Percentiles rank a stretch among this genome's conserved stretches.
Evolutionary conservation across 2,888 invertebrate species (phyloP).

Genomic region (Perdita meconis): DNA sequence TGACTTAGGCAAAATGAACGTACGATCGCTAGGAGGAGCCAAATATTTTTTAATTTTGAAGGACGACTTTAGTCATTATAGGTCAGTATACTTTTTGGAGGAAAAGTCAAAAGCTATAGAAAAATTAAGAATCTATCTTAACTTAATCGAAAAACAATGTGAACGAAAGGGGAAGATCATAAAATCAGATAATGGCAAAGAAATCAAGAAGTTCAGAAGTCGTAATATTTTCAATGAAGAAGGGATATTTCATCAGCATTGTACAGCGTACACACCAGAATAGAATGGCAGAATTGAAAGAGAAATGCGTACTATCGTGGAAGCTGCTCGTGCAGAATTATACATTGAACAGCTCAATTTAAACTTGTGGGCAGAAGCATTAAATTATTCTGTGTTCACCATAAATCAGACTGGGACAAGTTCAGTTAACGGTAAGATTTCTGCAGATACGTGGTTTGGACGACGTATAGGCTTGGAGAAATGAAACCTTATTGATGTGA

Average conservation of each 20-base stretch:
- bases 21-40: background rate
- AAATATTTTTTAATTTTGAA: background rate
- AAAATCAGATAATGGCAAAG: background rate
- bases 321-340: background rate
- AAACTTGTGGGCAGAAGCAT: background rate
- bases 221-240: background rate
- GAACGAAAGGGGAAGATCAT: background rate
- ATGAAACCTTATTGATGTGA: constrained; percentile 63
- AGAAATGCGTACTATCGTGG: background rate
- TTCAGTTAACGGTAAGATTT: constrained; percentile 3
- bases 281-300: background rate
- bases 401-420: constrained; percentile 53
- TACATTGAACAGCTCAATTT: background rate
- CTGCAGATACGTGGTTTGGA: constrained; percentile 52
- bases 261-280: background rate
- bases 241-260: background rate
- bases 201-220: background rate
- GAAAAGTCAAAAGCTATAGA: background rate
- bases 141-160: background rate
- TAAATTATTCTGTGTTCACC: background rate
- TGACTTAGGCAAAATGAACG: background rate
- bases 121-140: background rate
- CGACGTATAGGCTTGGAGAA: constrained; percentile 19
- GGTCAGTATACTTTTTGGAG: background rate
- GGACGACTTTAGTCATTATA: background rate